Evolutionary conservation across 2,797 vertebrate species (phyloP).

Genomic region (Antennarius maculatus): DNA sequence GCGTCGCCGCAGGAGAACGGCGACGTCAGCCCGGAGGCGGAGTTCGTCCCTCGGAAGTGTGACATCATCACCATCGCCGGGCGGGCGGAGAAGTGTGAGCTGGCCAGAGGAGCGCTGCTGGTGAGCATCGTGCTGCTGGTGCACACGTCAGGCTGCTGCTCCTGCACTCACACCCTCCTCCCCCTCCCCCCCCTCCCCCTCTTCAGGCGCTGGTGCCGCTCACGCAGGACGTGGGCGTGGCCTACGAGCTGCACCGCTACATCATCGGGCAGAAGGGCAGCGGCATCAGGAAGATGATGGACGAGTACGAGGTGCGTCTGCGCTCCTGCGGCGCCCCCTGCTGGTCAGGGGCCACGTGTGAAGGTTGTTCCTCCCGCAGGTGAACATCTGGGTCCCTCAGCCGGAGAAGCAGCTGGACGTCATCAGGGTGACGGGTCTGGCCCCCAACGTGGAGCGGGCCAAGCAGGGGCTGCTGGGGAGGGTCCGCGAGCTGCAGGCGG

Average conservation of each 20-base stretch:
- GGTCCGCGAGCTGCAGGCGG: slow-evolving; percentile 83
- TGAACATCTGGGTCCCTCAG: slow-evolving; percentile 87
- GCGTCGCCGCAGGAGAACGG: slow-evolving; percentile 78
- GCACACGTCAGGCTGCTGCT: no score
- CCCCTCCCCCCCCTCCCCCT: neutral
- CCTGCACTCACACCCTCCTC: no score
- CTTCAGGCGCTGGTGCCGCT: slow-evolving; percentile 83
- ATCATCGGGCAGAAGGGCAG: slow-evolving; percentile 87
- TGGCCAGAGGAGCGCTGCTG: slow-evolving; percentile 77
- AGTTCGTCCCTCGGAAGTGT: slow-evolving; percentile 77
- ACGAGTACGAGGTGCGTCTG: slow-evolving; percentile 82
- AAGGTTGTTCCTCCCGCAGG: slow-evolving; percentile 57
- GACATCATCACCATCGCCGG: slow-evolving; percentile 82
- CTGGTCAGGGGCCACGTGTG: neutral
- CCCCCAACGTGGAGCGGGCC: slow-evolving; percentile 79
- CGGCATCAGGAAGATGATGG: slow-evolving; percentile 88
- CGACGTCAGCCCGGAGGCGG: slow-evolving; percentile 67
- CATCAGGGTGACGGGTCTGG: slow-evolving; percentile 84
- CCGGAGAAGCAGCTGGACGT: slow-evolving; percentile 84
- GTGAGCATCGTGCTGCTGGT: slow-evolving; percentile 42
- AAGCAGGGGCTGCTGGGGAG: slow-evolving; percentile 78
- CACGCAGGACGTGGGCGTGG: slow-evolving; percentile 81
- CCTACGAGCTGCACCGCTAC: slow-evolving; percentile 84
- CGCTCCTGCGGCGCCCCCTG: slow-evolving; percentile 23
- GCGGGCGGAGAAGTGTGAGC: slow-evolving; percentile 82